Evolutionary conservation across 2,888 invertebrate genomes (phyloP), one percentile per base, ranked within the genome.

Genomic region (Amiota communis): DNA sequence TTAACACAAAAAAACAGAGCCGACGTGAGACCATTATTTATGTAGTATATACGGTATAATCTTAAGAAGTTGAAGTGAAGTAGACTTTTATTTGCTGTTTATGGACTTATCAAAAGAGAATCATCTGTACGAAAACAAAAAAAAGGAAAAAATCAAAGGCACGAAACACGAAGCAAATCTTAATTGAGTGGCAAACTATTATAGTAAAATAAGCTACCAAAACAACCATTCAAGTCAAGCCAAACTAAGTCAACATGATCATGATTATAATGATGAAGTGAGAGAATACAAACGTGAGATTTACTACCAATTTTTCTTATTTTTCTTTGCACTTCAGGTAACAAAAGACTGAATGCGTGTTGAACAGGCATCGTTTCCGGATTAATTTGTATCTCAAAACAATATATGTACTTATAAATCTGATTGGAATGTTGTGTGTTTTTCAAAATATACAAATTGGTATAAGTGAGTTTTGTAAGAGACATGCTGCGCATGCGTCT

Each of bases 21-120:
- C 67, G 67, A 59, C 20, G 12, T 68, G 53, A 68, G 51, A 20
- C 53, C 51, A 13, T 68, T 68, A 68, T 68, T 68, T 68, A 68
- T 68, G 47, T 48, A 11, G 23, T 23, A 23, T 3, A 3, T 23
- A 23, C 23, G 3, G n/a, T n/a, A 23, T 23, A 23, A 23, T 23
- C 65, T 48, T 17, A 47, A n/a, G 59, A 17, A 59, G 59, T 20
- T 10, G 57, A 11, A 20, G 2, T 23, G 23, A 59, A 59, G 17
- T 20, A 59, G 23, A 20, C 59, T 11, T 17, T 65, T 65, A 65
- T 65, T 46, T 48, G 64, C 64, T 64, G 64, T 64, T 64, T 47
- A 64, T 47, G 64, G 46, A 15, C 48, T 65, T 65, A 65, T 65
- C 65, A 65, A 65, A 6, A 2, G 8, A 36, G 36, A 36, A 36